phyloP scores from a whole-genome alignment of 1,140 invertebrate species.

The Ostrea edulis region DNA sequence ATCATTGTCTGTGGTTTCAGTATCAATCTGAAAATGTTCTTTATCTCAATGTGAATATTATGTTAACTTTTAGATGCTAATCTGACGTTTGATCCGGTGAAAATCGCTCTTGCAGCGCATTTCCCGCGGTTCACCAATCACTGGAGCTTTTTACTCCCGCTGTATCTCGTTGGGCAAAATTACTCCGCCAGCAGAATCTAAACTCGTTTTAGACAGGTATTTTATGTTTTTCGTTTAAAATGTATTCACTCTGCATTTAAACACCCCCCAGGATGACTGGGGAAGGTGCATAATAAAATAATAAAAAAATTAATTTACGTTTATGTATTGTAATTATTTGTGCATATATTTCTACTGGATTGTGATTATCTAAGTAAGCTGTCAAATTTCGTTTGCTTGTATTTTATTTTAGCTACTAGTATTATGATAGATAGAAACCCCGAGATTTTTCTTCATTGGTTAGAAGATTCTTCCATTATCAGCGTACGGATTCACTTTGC shows the following conservation, averaged over 20 bases:
- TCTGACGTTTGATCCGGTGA: slow-evolving; percentile 32
- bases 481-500: too few species aligned
- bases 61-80: slow-evolving; percentile 33
- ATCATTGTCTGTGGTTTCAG: background rate
- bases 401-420: too few species aligned
- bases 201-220: slow-evolving; percentile 5
- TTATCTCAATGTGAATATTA: slow-evolving; percentile 38
- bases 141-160: slow-evolving; percentile 25
- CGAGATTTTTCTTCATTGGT: too few species aligned
- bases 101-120: slow-evolving; percentile 37
- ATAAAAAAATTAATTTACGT: background rate
- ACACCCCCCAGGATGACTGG: background rate
- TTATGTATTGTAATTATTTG: background rate
- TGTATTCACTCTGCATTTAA: background rate
- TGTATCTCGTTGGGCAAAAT: slow-evolving; percentile 38
- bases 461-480: too few species aligned
- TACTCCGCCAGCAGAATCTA: slow-evolving; percentile 28
- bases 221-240: background rate
- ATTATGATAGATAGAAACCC: too few species aligned
- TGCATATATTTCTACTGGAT: background rate
- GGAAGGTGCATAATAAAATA: background rate
- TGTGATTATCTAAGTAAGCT: too few species aligned
- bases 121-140: slow-evolving; percentile 32
- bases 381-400: too few species aligned
- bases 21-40: slow-evolving; percentile 33